Evolutionary conservation across 2,113 vertebrate genomes (phyloP).

Genomic region (Amia ocellicauda): DNA sequence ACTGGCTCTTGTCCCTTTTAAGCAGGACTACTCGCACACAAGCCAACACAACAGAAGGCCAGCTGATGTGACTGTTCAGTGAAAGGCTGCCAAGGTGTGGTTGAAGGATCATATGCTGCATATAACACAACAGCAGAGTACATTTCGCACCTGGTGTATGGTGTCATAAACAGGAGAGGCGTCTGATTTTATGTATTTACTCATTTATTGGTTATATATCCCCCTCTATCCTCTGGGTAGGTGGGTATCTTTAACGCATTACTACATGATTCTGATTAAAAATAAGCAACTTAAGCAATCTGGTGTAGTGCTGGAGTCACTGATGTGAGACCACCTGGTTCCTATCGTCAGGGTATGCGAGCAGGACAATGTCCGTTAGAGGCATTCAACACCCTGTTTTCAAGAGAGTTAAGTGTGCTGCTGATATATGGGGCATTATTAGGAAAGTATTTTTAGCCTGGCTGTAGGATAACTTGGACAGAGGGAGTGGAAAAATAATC

Average conservation of each 20-base stretch:
- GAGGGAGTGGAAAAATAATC: conserved; percentile 31
- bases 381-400: conserved; percentile 36
- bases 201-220: background rate
- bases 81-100: background rate
- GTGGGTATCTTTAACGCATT: background rate
- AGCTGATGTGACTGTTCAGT: conserved; percentile 9
- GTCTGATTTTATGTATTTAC: background rate
- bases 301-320: conserved; percentile 34
- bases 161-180: background rate
- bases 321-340: conserved; percentile 27
- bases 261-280: background rate
- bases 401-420: conserved; percentile 34
- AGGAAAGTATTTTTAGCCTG: conserved; percentile 45
- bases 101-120: no score
- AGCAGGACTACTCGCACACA: conserved; percentile 29
- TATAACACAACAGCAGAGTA: no score
- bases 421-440: conserved; percentile 41
- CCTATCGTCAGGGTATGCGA: conserved; percentile 32
- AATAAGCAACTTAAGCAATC: conserved; percentile 18
- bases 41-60: conserved; percentile 19
- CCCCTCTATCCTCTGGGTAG: background rate
- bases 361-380: conserved; percentile 30
- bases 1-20: background rate
- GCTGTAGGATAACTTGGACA: conserved; percentile 16
- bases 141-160: background rate